Base-by-base conservation (phyloP, 2,888 invertebrate species). In the Thera britannica region DNA sequence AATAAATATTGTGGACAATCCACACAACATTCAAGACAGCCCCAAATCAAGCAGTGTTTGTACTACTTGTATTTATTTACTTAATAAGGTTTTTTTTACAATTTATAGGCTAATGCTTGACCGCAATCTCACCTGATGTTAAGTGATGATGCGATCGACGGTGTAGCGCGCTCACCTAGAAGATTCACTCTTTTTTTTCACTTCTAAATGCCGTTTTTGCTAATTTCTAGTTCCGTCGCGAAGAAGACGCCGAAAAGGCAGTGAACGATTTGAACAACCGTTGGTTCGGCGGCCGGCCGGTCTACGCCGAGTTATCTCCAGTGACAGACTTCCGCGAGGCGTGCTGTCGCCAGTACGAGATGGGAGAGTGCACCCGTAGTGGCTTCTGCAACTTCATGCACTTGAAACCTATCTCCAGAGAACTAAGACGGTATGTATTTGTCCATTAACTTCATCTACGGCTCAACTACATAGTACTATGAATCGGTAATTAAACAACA, bases 341-440 rank as follows among this genome's bases (percentile, higher is more conserved):
- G 0, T 99, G 99, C 86, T 99, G 99, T 87, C 96, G 99, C 49
- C 99, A 99, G 92, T 99, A 99, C 88, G 99, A 99, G 94, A 99
- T 99, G 98, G 99, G 99, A 1, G 99, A 99, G 92, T 99, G 99
- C 88, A 99, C 99, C 0, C 95, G 99, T 66, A 99, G 99, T 79
- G 99, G 99, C 49, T 99, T 99, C 93, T 99, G 99, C 90, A 99
- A 99, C 94, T 99, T 99, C 93, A 99, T 99, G 99, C 99, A 99
- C 87, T 94, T 99, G 87, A 99, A 99, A 86, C 99, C 99, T 9
- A 99, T 99, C 80, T 99, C 99, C 0, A 95, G 99, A 72, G 99
- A 99, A 86, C 92, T 99, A 66, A 95, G 99, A 74, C 96, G 98
- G 92, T 98, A 95, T 55, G 46, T 2, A 48, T 48, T 11, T 46